phyloP scores from a whole-genome alignment of 2,113 vertebrate genomes.

The Hydrochoerus hydrochaeris region DNA sequence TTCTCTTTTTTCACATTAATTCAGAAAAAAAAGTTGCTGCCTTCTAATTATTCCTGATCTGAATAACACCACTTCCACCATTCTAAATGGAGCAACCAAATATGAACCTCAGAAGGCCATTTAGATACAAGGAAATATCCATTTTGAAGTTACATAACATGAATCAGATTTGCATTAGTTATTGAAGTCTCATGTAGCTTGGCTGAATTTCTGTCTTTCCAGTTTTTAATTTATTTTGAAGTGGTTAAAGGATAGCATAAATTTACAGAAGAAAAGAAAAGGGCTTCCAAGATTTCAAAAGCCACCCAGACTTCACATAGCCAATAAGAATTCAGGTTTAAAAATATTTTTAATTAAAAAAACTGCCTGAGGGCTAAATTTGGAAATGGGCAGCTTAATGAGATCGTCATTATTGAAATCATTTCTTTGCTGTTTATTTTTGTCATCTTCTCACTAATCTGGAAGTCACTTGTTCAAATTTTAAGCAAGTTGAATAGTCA shows the following conservation, averaged over 20 bases:
- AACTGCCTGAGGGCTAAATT: conserved; percentile 85
- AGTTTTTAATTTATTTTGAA: conserved; percentile 80
- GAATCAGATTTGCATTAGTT: conserved; percentile 79
- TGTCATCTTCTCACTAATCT: conserved; percentile 84
- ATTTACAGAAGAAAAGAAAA: conserved; percentile 75
- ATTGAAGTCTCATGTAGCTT: conserved; percentile 77
- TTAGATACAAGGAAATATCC: conserved; percentile 64
- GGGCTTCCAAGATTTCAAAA: conserved; percentile 83
- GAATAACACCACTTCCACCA: conserved; percentile 3
- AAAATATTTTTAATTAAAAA: conserved; percentile 88
- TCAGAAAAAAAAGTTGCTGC: conserved; percentile 31
- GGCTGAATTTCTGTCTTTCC: conserved; percentile 81
- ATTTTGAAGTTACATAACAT: conserved; percentile 76
- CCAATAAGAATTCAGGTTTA: conserved; percentile 84
- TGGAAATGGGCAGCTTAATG: conserved; percentile 84
- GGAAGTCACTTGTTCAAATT: conserved; percentile 83
- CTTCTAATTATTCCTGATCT: conserved; percentile 53
- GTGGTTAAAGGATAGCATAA: conserved; percentile 81
- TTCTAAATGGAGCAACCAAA: conserved; percentile 56
- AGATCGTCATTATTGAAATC: conserved; percentile 85
- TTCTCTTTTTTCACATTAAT: conserved; percentile 25
- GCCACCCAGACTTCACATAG: conserved; percentile 77
- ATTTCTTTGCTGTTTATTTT: conserved; percentile 84
- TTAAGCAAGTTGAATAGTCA: conserved; percentile 84
- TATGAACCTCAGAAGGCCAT: conserved; percentile 57